These are phyloP conservation scores for Brachynemurus nebulosus DNA, from an alignment of 2,888 invertebrate species.

Conservation along the genomic window DNA sequence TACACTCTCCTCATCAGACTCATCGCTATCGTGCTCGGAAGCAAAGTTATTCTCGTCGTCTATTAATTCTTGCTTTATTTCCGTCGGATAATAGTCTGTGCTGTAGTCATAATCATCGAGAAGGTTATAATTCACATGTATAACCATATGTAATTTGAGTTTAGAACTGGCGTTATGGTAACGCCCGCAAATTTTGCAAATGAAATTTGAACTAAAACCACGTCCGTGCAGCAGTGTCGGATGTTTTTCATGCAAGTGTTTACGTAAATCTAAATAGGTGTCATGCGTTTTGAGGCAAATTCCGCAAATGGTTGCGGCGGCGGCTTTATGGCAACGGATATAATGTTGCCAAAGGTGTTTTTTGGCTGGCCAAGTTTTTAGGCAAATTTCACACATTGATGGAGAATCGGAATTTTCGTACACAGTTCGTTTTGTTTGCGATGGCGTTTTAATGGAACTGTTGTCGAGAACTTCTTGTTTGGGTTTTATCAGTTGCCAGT, in stretches of 20 bases:
- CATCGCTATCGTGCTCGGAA: not conserved
- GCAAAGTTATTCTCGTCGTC: not conserved
- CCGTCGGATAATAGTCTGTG: not conserved
- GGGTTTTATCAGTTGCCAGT: not conserved
- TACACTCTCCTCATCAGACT: not conserved
- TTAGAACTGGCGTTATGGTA: slow-evolving; percentile 45
- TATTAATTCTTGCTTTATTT: not conserved
- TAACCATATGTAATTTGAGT: slow-evolving; percentile 39
- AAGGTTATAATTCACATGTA: slow-evolving; percentile 35
- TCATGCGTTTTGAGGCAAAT: slow-evolving; percentile 41
- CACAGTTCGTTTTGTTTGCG: slow-evolving; percentile 33
- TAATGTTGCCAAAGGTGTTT: slow-evolving; percentile 47
- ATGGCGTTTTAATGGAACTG: not conserved
- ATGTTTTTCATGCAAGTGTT: slow-evolving; percentile 35
- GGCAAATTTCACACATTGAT: slow-evolving; percentile 39
- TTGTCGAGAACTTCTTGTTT: not conserved
- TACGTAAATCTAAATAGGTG: slow-evolving; percentile 34
- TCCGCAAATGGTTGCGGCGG: slow-evolving; percentile 43
- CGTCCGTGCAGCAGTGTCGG: slow-evolving; percentile 34
- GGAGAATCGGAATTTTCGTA: slow-evolving; percentile 37
- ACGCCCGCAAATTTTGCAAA: slow-evolving; percentile 37
- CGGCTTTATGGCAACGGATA: slow-evolving; percentile 39
- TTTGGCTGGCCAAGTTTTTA: slow-evolving; percentile 44
- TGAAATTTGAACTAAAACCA: slow-evolving; percentile 41
- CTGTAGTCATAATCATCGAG: slow-evolving; percentile 9